A percentile compares a stretch with the other conserved stretches of the same genome.
These are phyloP conservation scores for Megalopta genalis DNA, from an alignment of 1,140 invertebrate species.

Conservation along the genomic window DNA sequence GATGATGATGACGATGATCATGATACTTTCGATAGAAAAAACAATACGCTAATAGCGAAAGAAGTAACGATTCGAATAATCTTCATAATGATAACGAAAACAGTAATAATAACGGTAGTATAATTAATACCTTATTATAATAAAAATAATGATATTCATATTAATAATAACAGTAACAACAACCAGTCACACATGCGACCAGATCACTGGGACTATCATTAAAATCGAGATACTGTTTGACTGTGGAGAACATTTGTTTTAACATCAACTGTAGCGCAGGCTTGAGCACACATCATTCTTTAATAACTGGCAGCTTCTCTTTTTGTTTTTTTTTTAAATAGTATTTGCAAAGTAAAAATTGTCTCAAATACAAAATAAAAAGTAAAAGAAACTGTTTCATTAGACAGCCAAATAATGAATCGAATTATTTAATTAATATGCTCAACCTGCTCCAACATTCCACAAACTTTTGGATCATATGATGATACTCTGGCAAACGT, in stretches of 20 bases:
- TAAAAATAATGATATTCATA: slow-evolving; percentile 27
- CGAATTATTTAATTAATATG: too few relatives aligned
- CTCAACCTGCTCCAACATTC: background rate
- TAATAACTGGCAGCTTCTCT: too few relatives aligned
- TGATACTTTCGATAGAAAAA: slow-evolving; percentile 2
- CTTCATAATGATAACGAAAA: slow-evolving; percentile 27
- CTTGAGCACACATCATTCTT: too few relatives aligned
- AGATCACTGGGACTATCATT: background rate
- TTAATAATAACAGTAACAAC: slow-evolving; percentile 34
- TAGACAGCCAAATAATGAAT: too few relatives aligned
- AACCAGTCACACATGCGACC: slow-evolving; percentile 13
- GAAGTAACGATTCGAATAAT: slow-evolving; percentile 22
- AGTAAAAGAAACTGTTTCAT: too few relatives aligned
- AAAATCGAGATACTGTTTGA: slow-evolving; percentile 4
- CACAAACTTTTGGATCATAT: background rate
- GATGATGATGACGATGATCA: background rate
- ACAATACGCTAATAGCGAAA: slow-evolving; percentile 15
- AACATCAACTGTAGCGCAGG: background rate
- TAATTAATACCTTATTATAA: slow-evolving; percentile 12
- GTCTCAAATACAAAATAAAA: too few relatives aligned
- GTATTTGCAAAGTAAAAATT: too few relatives aligned
- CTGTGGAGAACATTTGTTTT: slow-evolving; percentile 11
- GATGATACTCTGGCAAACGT: background rate
- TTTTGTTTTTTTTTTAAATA: too few relatives aligned
- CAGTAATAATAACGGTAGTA: slow-evolving; percentile 36